Conservation (phyloP, 2,888 invertebrate genomes). For the Agrochola litura region DNA sequence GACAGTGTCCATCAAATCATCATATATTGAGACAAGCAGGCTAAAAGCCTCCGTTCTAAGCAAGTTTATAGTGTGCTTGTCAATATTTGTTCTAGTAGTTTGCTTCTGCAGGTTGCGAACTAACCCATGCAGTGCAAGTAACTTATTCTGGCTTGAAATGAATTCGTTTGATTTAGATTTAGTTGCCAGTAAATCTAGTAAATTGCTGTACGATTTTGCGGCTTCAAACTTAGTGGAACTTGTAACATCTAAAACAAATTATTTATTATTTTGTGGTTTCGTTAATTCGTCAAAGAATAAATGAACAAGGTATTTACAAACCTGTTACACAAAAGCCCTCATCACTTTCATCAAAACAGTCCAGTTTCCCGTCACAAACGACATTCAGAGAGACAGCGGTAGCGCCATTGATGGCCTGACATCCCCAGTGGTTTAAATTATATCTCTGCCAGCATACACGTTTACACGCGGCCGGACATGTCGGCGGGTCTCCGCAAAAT, state of each 20-base stretch:
- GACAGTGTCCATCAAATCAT: slow-evolving; percentile 63
- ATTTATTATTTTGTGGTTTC: neutral
- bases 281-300: neutral
- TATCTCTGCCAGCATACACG: slow-evolving; percentile 78
- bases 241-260: slow-evolving; percentile 67
- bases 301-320: slow-evolving; percentile 43
- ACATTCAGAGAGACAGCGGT: slow-evolving; percentile 73
- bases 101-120: slow-evolving; percentile 72
- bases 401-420: slow-evolving; percentile 72
- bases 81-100: slow-evolving; percentile 62
- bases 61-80: slow-evolving; percentile 65
- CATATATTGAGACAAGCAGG: slow-evolving; percentile 73
- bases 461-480: slow-evolving; percentile 75
- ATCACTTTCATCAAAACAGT: slow-evolving; percentile 84
- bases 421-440: slow-evolving; percentile 76
- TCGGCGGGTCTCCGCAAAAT: slow-evolving; percentile 65
- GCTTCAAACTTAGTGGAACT: slow-evolving; percentile 75
- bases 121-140: slow-evolving; percentile 67
- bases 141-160: slow-evolving; percentile 61
- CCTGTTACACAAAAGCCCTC: slow-evolving; percentile 78
- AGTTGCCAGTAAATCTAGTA: slow-evolving; percentile 70
- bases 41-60: slow-evolving; percentile 75
- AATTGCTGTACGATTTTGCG: slow-evolving; percentile 69
- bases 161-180: slow-evolving; percentile 71
- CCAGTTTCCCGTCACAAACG: slow-evolving; percentile 85